phyloP scores from a whole-genome alignment of 2,113 vertebrate species.

The Neolamprologus cancellatus region DNA sequence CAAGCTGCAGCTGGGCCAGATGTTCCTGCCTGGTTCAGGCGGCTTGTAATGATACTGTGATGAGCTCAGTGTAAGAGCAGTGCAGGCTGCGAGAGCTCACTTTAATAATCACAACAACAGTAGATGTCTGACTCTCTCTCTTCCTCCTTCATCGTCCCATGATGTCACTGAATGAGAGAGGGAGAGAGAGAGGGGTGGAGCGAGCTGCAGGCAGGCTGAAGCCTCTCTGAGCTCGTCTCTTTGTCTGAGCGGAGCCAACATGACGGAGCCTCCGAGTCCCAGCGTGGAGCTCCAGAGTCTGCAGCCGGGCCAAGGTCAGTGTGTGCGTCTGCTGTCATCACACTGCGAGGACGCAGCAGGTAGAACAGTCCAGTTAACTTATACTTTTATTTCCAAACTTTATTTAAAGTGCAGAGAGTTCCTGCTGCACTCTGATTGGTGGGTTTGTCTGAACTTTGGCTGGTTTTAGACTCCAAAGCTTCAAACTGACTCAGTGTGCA shows the following conservation, averaged over 20 bases:
- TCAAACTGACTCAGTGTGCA: not conserved
- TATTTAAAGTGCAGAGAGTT: not conserved
- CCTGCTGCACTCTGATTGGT: not conserved
- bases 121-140: not conserved
- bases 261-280: not conserved
- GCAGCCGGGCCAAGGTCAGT: conserved; percentile 19
- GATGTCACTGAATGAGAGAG: not conserved
- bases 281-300: not conserved
- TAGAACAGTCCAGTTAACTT: not conserved
- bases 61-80: not conserved
- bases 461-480: not conserved
- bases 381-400: not conserved
- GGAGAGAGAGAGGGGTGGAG: not conserved
- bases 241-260: not conserved
- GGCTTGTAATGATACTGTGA: not conserved
- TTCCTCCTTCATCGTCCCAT: not conserved
- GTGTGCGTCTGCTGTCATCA: not conserved
- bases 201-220: not conserved
- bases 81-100: not conserved
- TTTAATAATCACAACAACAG: not conserved
- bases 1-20: not conserved
- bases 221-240: not conserved
- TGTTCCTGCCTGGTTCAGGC: not conserved
- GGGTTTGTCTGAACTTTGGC: not conserved
- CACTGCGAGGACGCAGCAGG: not conserved